A percentile compares a stretch with the other conserved stretches of the same genome.
Evolutionary conservation across 2,797 vertebrate species (phyloP).

Genomic region (Labroides dimidiatus): DNA sequence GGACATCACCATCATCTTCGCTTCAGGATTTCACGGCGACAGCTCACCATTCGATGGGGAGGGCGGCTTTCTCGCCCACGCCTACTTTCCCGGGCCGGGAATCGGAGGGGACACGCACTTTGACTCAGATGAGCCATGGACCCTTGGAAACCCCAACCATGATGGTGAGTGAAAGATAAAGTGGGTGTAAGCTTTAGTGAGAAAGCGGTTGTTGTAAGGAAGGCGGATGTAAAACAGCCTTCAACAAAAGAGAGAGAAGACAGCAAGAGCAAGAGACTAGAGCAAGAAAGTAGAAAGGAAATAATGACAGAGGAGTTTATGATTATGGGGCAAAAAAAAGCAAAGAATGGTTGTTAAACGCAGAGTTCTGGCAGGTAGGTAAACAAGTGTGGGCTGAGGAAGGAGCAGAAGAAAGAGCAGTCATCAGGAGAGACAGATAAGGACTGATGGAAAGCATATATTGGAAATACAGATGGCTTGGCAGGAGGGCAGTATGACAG

Average conservation of each 20-base stretch:
- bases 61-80: conserved; percentile 97
- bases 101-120: conserved; percentile 99
- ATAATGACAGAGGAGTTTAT: background rate
- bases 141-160: conserved; percentile 97
- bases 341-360: background rate
- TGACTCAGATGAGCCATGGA: conserved; percentile 99
- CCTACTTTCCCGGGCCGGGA: conserved; percentile 97
- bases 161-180: conserved; percentile 86
- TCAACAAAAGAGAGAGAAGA: background rate
- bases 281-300: background rate
- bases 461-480: conserved; percentile 55
- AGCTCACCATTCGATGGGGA: conserved; percentile 98
- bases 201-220: background rate
- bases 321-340: background rate
- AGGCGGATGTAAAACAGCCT: background rate
- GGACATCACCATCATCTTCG: conserved; percentile 99
- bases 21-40: conserved; percentile 98
- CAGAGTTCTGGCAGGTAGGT: conserved; percentile 1
- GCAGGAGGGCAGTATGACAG: conserved; percentile 50
- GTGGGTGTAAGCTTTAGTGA: conserved; percentile 6
- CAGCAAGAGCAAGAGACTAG: background rate
- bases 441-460: conserved; percentile 46
- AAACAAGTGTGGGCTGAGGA: conserved; percentile 18
- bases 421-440: conserved; percentile 41
- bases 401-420: conserved; percentile 24